Conservation (phyloP, 2,113 vertebrate genomes). For the Corapipo altera region DNA sequence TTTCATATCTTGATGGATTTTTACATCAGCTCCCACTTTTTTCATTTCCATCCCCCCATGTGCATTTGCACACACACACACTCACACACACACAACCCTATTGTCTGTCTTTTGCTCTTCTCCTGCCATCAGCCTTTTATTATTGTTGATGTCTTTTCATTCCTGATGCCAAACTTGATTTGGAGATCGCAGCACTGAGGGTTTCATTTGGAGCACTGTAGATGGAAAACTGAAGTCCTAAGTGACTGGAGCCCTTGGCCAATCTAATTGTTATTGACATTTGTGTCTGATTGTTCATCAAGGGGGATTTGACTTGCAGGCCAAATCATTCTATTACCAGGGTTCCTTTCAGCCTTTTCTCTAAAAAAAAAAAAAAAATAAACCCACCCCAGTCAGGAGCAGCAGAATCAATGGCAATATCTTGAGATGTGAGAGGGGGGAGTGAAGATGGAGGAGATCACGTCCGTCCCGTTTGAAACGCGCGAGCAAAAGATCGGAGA, state of each 20-base stretch:
- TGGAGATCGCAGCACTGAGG: slow-evolving; percentile 67
- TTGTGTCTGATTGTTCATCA: slow-evolving; percentile 82
- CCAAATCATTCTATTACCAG: slow-evolving; percentile 73
- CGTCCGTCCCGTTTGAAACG: not conserved
- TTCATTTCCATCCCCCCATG: not conserved
- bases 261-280: slow-evolving; percentile 87
- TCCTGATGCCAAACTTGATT: slow-evolving; percentile 81
- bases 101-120: slow-evolving; percentile 45
- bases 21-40: not conserved
- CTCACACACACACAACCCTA: not conserved
- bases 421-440: not conserved
- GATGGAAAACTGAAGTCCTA: slow-evolving; percentile 76
- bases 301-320: slow-evolving; percentile 70
- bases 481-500: not conserved
- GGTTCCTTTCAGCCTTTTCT: slow-evolving; percentile 60
- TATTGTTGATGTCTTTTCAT: slow-evolving; percentile 81
- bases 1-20: slow-evolving; percentile 34
- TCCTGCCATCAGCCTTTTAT: slow-evolving; percentile 69
- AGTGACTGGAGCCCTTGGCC: slow-evolving; percentile 79
- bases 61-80: not conserved
- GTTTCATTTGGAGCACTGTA: slow-evolving; percentile 67
- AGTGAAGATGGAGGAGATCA: not conserved
- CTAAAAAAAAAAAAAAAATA: not conserved
- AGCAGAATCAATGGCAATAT: slow-evolving; percentile 70
- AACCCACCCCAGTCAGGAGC: not conserved